Conservation (phyloP, 2,888 invertebrate genomes). For the Trichogramma dendrolimi region DNA sequence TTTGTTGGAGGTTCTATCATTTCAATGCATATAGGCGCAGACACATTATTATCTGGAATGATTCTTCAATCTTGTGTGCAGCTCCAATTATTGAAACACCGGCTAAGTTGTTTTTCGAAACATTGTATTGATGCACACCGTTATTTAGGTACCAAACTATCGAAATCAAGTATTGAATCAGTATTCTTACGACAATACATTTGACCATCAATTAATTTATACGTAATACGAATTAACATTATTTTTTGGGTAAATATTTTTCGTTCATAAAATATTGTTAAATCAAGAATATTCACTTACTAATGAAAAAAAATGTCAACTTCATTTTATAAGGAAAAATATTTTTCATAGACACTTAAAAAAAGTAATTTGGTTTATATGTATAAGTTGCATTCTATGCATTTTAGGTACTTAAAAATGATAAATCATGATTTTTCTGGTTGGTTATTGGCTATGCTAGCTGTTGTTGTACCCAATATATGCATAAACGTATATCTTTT, state of each 20-base stretch:
- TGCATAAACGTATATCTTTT: conserved; percentile 24
- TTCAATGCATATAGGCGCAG: conserved; percentile 17
- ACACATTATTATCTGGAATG: conserved; percentile 19
- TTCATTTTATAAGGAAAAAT: too few relatives aligned
- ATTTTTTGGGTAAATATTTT: not conserved
- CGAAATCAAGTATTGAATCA: not conserved
- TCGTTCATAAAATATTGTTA: too few relatives aligned
- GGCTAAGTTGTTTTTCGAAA: conserved; percentile 6
- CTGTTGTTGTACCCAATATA: conserved; percentile 21
- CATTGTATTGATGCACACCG: not conserved
- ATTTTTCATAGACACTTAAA: too few relatives aligned
- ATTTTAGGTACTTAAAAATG: conserved; percentile 9
- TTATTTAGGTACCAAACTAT: too few relatives aligned
- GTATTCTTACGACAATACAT: conserved; percentile 8
- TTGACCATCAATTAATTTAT: conserved; percentile 10
- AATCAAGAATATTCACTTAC: too few relatives aligned
- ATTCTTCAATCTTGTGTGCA: conserved; percentile 22
- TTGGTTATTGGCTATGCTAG: conserved; percentile 14
- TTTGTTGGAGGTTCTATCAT: conserved; percentile 4
- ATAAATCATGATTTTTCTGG: conserved; percentile 16
- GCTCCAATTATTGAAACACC: conserved; percentile 17
- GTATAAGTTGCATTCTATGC: not conserved
- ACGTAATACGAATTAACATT: conserved; percentile 7
- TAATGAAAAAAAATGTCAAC: too few relatives aligned
- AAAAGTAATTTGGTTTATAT: not conserved